Evolutionary conservation across 2,113 vertebrate species (phyloP), one percentile per base, ranked within the genome.

Genomic region (Saccopteryx leptura): DNA sequence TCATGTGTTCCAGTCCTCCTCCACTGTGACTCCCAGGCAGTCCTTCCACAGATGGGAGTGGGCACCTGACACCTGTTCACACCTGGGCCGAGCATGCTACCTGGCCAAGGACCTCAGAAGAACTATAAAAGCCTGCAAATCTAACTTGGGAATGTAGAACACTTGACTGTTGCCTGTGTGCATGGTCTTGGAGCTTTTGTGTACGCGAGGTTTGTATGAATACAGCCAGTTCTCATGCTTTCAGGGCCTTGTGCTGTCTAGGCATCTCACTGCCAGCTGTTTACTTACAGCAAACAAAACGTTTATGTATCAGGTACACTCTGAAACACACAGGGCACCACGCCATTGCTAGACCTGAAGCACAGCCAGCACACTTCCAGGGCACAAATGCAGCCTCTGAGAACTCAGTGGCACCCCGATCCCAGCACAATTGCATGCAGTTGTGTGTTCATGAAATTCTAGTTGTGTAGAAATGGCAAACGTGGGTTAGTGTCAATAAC

Each of bases 171-270:
- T 2, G 10, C 19, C 54, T 12, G 1, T 0, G 52, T 10, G 5
- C 83, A 9, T 2, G 1, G 52, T 1, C 31, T 63, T 3, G 50
- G 50, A 0, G 1, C 56, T 19, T 18, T 1, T 0, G 9, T 0
- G 2, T 54, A 7, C 0, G 5, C 0, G 0, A 10, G 13, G 33
- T 14, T 3, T 48, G 28, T 24, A 50, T 0, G 17, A 23, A 46
- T 0, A 2, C 19, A 60, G 78, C 48, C 7, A 0, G 3, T 24
- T n/a, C 66, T n/a, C 2, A 0, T 0, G 11, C n/a, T 56, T 31
- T 11, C 1, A 1, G 23, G 63, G 63, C 28, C 65, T 60, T 14
- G 69, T 1, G 17, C 21, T 7, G n/a, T 1, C 12, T 10, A 24
- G 33, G 58, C 3, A 9, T 33, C 48, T 81, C 33, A 2, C 58